Evolutionary conservation across 2,888 invertebrate species (phyloP).

Genomic region (Hemicrepidius hirtus): DNA sequence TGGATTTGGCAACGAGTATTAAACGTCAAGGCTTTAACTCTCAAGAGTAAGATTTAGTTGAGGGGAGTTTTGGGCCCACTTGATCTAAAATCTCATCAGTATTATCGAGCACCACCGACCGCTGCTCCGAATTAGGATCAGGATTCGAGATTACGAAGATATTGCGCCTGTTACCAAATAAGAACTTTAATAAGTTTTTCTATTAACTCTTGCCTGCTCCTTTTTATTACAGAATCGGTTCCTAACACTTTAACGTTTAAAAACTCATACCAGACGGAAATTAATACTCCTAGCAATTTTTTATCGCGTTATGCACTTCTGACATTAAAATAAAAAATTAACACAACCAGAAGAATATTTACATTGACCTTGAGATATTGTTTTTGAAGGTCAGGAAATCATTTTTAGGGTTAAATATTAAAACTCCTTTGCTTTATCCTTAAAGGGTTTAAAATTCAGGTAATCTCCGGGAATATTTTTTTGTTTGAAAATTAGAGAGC

Average conservation of each 20-base stretch:
- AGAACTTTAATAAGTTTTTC: constrained; percentile 38
- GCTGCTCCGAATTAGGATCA: constrained; percentile 34
- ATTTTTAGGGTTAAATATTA: too few species aligned
- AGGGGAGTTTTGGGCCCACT: constrained; percentile 27
- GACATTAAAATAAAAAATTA: too few species aligned
- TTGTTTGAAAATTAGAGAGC: constrained; percentile 14
- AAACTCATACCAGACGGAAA: too few species aligned
- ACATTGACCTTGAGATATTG: too few species aligned
- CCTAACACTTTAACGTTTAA: too few species aligned
- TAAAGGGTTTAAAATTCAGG: background rate
- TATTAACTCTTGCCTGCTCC: constrained; percentile 22
- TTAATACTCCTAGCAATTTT: too few species aligned
- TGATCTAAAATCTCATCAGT: constrained; percentile 42
- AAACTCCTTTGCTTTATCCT: too few species aligned
- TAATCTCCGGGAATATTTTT: background rate
- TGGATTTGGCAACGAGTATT: constrained; percentile 25
- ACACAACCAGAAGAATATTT: too few species aligned
- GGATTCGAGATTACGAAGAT: constrained; percentile 25
- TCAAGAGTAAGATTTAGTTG: constrained; percentile 34
- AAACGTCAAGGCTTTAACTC: constrained; percentile 20
- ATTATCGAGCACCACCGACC: constrained; percentile 36
- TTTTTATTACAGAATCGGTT: background rate
- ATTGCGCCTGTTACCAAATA: constrained; percentile 33
- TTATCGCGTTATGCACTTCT: too few species aligned
- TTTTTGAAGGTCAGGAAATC: too few species aligned